Evolutionary conservation across 2,888 invertebrate genomes (phyloP), one percentile per base, ranked within the genome.

Genomic region (Agapostemon virescens): DNA sequence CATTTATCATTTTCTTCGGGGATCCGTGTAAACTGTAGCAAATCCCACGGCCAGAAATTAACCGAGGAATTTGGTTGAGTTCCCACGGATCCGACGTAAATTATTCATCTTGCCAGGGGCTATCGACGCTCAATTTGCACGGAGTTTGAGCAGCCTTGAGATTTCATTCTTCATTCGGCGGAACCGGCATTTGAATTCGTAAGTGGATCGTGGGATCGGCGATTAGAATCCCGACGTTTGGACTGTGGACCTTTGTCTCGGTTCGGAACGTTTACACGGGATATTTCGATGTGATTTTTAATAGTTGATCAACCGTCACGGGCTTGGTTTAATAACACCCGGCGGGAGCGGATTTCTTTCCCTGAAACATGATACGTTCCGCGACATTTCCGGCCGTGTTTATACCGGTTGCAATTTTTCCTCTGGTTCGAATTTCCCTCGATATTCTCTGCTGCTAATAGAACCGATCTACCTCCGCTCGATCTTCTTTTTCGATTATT

Each of bases 111-210:
- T 73, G 81, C 86, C 81, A 42, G 74, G 77, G 83, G 86, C 86
- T 75, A 86, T 86, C 86, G 84, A 77, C 82, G 82, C 82, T 76
- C 81, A 82, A 84, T 86, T 86, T 84, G 79, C 86, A 81, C 80
- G 64, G 79, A 84, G 82, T 81, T 86, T 79, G 82, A 77, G 85
- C 82, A 79, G 79, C 85, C 82, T 79, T 84, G 83, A 83, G 84
- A 86, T 82, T 85, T 79, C 83, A 85, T 85, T 87, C 87, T 81
- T 82, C 77, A 63, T 71, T 64, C 52, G 26, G 64, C 76, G 69
- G 68, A 76, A 63, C 69, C 69, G 63, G 81, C 74, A 83, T 84
- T 85, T 81, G 81, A 85, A 86, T 85, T 78, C 76, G 79, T 67
- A 82, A 79, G 81, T 55, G 74, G 79, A 74, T 71, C 61, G 75